Percentiles rank a stretch among this genome's conserved stretches.
These are phyloP conservation scores for Protobothrops mucrosquamatus DNA, from an alignment of 2,113 vertebrate species.

Conservation along the genomic window DNA sequence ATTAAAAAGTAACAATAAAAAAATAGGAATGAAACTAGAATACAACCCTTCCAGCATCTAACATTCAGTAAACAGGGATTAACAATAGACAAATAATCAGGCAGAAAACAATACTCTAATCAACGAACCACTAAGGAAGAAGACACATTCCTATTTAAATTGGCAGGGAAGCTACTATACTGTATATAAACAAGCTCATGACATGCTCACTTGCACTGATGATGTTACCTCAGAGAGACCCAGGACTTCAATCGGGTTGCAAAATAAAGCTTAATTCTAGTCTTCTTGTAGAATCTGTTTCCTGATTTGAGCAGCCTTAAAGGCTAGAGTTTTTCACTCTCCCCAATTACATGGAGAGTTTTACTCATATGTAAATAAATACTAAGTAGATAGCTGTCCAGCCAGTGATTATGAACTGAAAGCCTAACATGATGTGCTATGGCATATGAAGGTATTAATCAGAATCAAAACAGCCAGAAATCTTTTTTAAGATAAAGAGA, in stretches of 20 bases:
- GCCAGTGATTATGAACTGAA: not conserved
- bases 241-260: not conserved
- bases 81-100: not conserved
- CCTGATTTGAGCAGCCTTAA: not conserved
- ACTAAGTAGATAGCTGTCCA: not conserved
- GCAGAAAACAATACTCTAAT: not conserved
- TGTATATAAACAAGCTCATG: not conserved
- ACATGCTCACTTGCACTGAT: not conserved
- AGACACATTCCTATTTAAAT: not conserved
- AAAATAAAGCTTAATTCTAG: not conserved
- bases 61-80: not conserved
- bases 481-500: not conserved
- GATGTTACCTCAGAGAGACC: not conserved
- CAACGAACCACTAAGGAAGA: not conserved
- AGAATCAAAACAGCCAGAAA: not conserved
- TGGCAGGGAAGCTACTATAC: not conserved
- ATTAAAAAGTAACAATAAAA: not conserved
- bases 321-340: not conserved
- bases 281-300: not conserved
- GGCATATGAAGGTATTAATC: not conserved
- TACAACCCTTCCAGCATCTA: not conserved
- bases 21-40: not conserved
- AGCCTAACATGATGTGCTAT: not conserved
- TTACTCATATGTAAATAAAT: not conserved
- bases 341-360: not conserved